Evolutionary conservation across 1,140 invertebrate species (phyloP).

Genomic region (Meloidogyne exigua): DNA sequence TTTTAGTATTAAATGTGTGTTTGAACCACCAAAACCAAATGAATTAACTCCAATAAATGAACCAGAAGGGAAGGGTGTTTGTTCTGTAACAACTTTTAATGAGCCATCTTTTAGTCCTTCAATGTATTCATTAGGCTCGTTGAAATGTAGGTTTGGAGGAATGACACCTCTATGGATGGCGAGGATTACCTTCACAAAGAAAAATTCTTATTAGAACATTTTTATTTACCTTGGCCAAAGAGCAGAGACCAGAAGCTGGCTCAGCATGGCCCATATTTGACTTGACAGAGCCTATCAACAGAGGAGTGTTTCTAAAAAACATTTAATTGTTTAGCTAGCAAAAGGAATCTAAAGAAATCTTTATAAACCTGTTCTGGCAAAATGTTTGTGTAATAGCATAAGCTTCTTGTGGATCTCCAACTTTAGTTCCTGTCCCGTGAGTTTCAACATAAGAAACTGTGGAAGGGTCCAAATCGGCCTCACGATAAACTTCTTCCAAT

Average conservation of each 20-base stretch:
- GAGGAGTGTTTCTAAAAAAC: conserved; percentile 70
- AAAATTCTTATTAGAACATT: conserved; percentile 80
- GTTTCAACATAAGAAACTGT: conserved; percentile 86
- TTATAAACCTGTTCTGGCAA: conserved; percentile 72
- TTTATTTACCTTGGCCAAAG: conserved; percentile 53
- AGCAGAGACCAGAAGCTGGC: conserved; percentile 78
- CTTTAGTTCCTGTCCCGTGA: conserved; percentile 88
- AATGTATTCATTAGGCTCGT: conserved; percentile 81
- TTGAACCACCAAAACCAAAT: conserved; percentile 95
- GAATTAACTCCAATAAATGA: conserved; percentile 85
- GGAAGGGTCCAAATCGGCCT: conserved; percentile 77
- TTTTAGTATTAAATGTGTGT: conserved; percentile 80
- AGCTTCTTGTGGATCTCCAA: conserved; percentile 90
- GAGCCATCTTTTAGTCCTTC: conserved; percentile 80
- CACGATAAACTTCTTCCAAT: conserved; percentile 80
- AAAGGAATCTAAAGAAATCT: not conserved
- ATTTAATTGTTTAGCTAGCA: conserved; percentile 15
- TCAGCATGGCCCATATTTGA: conserved; percentile 97
- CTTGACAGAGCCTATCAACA: conserved; percentile 90
- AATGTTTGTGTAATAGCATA: conserved; percentile 88
- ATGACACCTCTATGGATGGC: conserved; percentile 82
- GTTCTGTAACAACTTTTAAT: conserved; percentile 80
- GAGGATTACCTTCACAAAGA: conserved; percentile 69
- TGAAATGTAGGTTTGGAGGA: conserved; percentile 85
- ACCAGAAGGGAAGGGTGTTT: conserved; percentile 76